A percentile compares a stretch with the other conserved stretches of the same genome.
Evolutionary conservation across 1,140 invertebrate species (phyloP).

Genomic region (Hypsibius dujardini): DNA sequence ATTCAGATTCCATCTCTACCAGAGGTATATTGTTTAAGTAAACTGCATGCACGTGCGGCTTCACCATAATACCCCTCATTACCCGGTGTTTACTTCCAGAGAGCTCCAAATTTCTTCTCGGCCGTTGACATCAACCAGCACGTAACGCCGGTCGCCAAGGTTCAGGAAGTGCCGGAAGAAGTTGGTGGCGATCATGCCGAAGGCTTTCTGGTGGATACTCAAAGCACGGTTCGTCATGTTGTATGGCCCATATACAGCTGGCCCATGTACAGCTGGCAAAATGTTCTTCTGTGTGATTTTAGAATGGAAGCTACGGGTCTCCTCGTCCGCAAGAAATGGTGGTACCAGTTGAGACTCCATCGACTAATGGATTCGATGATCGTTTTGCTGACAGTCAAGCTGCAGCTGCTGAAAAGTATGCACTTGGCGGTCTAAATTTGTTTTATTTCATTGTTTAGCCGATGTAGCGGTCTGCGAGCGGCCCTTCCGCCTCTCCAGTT

Average conservation of each 20-base stretch:
- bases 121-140: conserved; percentile 79
- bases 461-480: too few relatives aligned
- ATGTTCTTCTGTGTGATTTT: too few relatives aligned
- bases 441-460: too few relatives aligned
- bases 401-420: neutral
- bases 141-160: conserved; percentile 64
- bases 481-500: too few relatives aligned
- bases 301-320: too few relatives aligned
- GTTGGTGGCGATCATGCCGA: conserved; percentile 3
- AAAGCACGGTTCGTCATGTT: neutral
- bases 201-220: conserved; percentile 24
- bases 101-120: conserved; percentile 83
- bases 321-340: too few relatives aligned
- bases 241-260: too few relatives aligned
- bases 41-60: too few relatives aligned
- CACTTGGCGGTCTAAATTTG: too few relatives aligned
- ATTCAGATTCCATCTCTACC: conserved; percentile 81
- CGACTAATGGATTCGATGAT: neutral
- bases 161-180: conserved; percentile 21
- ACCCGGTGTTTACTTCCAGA: conserved; percentile 36
- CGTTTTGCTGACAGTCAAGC: neutral
- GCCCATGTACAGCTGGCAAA: too few relatives aligned
- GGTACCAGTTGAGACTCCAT: neutral
- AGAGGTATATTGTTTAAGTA: conserved; percentile 41
- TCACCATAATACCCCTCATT: too few relatives aligned